These are phyloP conservation scores for Nannospalax galili DNA, from an alignment of 2,113 vertebrate genomes.

Conservation along the genomic window DNA sequence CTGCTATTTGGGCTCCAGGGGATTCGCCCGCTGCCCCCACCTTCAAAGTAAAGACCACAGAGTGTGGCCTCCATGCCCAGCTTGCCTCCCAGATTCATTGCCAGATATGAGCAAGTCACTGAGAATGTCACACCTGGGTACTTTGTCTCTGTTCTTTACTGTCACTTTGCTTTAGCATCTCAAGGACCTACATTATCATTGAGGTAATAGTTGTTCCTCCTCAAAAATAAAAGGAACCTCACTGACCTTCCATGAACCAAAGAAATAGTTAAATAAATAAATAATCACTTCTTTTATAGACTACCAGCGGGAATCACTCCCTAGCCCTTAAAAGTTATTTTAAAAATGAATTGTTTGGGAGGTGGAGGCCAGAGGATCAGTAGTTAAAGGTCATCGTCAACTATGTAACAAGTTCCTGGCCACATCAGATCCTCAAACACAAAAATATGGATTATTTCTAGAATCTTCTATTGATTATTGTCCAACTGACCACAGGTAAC, in stretches of 20 bases:
- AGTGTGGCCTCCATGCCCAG: background rate
- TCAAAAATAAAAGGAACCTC: background rate
- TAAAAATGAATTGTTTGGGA: no score
- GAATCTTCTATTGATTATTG: no score
- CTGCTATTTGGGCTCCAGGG: background rate
- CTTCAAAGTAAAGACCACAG: background rate
- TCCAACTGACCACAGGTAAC: no score
- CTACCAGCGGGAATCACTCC: background rate
- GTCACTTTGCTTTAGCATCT: background rate
- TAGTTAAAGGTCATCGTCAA: no score
- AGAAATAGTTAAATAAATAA: background rate
- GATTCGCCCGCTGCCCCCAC: background rate
- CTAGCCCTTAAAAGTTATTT: no score
- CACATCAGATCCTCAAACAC: no score
- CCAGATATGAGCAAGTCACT: fast-evolving
- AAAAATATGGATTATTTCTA: no score
- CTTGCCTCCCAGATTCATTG: background rate
- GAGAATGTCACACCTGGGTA: background rate
- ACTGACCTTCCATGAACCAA: background rate
- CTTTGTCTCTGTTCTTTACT: background rate
- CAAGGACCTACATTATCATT: background rate
- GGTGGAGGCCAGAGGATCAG: no score
- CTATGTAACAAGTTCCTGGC: no score
- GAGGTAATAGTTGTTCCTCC: background rate
- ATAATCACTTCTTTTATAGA: background rate